Evolutionary conservation across 2,888 invertebrate species (phyloP).

Genomic region (Drosophila mayaguana): DNA sequence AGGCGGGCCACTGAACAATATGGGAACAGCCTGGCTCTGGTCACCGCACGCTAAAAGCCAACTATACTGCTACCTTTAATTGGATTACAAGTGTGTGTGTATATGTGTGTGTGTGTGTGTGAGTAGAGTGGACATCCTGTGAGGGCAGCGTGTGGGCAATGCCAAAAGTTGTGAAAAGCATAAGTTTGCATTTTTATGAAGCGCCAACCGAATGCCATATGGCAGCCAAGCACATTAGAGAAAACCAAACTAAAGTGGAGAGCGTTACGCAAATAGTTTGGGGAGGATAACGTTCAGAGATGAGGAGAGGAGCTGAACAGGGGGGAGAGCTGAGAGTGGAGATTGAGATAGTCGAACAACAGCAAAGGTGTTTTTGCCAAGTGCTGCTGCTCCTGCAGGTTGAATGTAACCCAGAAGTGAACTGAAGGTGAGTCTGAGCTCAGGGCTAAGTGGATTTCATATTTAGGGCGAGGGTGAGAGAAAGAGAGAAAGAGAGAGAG

Average conservation of each 20-base stretch:
- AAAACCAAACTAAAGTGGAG: conserved; percentile 23
- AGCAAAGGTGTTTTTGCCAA: conserved; percentile 34
- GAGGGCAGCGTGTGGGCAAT: conserved; percentile 50
- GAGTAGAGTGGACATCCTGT: conserved; percentile 32
- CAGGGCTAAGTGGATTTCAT: conserved; percentile 2
- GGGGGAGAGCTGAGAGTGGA: conserved; percentile 1
- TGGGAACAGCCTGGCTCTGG: conserved; percentile 40
- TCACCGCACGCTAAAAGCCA: conserved; percentile 79
- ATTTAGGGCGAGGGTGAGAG: neutral
- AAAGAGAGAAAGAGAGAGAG: neutral
- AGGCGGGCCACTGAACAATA: conserved; percentile 11
- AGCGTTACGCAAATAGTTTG: conserved; percentile 41
- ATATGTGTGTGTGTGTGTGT: conserved; percentile 39
- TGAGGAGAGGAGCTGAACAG: no score
- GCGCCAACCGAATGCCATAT: conserved; percentile 69
- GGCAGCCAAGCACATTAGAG: conserved; percentile 49
- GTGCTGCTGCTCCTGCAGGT: conserved; percentile 44
- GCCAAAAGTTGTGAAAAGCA: conserved; percentile 74
- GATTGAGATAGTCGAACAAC: conserved; percentile 14
- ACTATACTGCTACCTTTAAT: conserved; percentile 81
- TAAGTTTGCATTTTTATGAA: conserved; percentile 81
- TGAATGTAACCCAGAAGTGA: conserved; percentile 19
- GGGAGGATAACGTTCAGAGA: neutral
- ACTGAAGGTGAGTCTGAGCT: conserved; percentile 19
- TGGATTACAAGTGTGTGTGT: conserved; percentile 76